phyloP scores from a whole-genome alignment of 2,797 vertebrate genomes.

The Carcharodon carcharias region DNA sequence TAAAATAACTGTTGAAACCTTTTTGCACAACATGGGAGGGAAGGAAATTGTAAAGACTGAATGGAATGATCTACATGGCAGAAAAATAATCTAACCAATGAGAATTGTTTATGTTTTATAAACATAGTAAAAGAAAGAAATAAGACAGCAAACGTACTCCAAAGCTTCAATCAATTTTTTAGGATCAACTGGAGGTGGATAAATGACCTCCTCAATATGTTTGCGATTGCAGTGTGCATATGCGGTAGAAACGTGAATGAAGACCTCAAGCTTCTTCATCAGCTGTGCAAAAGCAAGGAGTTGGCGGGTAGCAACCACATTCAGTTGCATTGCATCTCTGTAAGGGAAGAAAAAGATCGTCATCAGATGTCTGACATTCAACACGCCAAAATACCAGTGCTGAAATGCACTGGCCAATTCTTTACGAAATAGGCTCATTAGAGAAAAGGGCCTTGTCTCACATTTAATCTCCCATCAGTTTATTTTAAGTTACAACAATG shows the following conservation, averaged over 20 bases:
- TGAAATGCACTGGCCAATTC: not conserved
- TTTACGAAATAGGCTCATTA: not conserved
- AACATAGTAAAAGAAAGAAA: constrained; percentile 8
- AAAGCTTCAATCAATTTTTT: constrained; percentile 84
- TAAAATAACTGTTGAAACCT: not conserved
- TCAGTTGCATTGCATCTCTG: constrained; percentile 91
- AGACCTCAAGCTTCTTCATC: constrained; percentile 88
- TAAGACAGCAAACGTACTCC: constrained; percentile 66
- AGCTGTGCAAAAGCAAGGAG: constrained; percentile 76
- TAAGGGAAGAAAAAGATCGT: not conserved
- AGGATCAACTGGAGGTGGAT: constrained; percentile 87
- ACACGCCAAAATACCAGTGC: not conserved
- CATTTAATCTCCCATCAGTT: not conserved
- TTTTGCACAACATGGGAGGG: constrained; percentile 38
- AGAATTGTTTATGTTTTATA: not conserved
- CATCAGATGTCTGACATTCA: not conserved
- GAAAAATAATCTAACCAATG: not conserved
- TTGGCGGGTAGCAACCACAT: constrained; percentile 85
- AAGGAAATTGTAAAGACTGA: not conserved
- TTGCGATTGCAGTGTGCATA: constrained; percentile 89
- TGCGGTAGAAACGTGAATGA: constrained; percentile 87
- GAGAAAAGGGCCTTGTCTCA: not conserved
- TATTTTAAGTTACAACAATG: not conserved
- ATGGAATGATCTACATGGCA: not conserved
- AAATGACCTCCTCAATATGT: constrained; percentile 86